Conservation (phyloP, 2,797 vertebrate genomes). For the Acrossocheilus fasciatus region DNA sequence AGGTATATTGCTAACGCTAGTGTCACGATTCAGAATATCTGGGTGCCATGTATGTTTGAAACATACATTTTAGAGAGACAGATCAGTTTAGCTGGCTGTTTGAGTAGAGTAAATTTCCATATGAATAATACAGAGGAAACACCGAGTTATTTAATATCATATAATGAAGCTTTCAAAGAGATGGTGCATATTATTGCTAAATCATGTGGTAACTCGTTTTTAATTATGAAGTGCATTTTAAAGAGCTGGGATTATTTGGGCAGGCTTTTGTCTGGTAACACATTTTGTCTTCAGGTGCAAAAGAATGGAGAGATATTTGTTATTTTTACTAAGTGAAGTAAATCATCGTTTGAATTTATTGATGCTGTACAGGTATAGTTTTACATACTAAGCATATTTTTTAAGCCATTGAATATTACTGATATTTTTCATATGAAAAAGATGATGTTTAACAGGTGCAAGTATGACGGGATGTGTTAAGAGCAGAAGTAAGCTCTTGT, state of each 20-base stretch:
- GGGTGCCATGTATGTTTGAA: slow-evolving; percentile 54
- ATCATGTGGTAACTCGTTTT: slow-evolving; percentile 52
- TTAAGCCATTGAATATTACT: slow-evolving; percentile 71
- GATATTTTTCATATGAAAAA: slow-evolving; percentile 69
- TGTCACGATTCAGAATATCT: slow-evolving; percentile 9
- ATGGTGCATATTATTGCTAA: slow-evolving; percentile 56
- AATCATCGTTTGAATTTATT: slow-evolving; percentile 67
- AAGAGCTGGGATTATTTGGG: slow-evolving; percentile 64
- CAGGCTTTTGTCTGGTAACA: slow-evolving; percentile 59
- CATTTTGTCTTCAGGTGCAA: slow-evolving; percentile 54
- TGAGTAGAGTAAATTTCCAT: slow-evolving; percentile 66
- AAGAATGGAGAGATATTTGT: slow-evolving; percentile 56
- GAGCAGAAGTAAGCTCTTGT: background rate
- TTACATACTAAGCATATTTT: slow-evolving; percentile 84
- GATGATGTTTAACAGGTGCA: slow-evolving; percentile 59
- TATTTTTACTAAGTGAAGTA: slow-evolving; percentile 59
- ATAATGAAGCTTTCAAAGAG: slow-evolving; percentile 61
- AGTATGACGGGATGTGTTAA: slow-evolving; percentile 35
- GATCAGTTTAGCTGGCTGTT: slow-evolving; percentile 55
- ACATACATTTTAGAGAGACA: slow-evolving; percentile 64
- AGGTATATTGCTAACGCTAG: background rate
- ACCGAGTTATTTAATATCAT: slow-evolving; percentile 61
- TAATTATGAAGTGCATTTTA: slow-evolving; percentile 56
- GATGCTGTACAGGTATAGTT: slow-evolving; percentile 86
- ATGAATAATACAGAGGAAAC: slow-evolving; percentile 63